Evolutionary conservation across 2,888 invertebrate species (phyloP).

Genomic region (Latrodectus elegans): DNA sequence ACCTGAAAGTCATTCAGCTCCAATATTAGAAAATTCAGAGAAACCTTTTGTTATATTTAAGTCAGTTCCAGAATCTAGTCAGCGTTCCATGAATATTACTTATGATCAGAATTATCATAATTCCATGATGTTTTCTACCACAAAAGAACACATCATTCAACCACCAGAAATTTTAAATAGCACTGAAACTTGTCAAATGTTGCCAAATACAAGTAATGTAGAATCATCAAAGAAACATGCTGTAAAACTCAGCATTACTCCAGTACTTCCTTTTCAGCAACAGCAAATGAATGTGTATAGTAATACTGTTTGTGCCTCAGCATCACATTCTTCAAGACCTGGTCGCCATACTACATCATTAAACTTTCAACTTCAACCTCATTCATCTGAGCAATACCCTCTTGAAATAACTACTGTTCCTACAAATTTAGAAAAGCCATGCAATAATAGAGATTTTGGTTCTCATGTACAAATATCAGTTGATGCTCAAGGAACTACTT

Average conservation of each 20-base stretch:
- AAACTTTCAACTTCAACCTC: slow-evolving; percentile 63
- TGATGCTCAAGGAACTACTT: slow-evolving; percentile 51
- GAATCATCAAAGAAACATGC: slow-evolving; percentile 41
- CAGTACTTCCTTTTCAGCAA: slow-evolving; percentile 41
- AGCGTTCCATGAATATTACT: slow-evolving; percentile 12
- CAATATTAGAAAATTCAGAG: slow-evolving; percentile 22
- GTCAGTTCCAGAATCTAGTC: slow-evolving; percentile 16
- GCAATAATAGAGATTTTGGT: slow-evolving; percentile 40
- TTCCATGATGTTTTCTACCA: slow-evolving; percentile 58
- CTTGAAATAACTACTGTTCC: slow-evolving; percentile 64
- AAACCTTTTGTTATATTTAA: slow-evolving; percentile 34
- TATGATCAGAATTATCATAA: slow-evolving; percentile 3
- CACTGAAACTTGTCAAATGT: neutral
- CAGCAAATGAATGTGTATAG: slow-evolving; percentile 51
- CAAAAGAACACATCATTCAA: slow-evolving; percentile 36
- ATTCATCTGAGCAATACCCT: slow-evolving; percentile 54
- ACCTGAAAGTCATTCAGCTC: slow-evolving; percentile 33
- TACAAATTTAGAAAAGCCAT: slow-evolving; percentile 32
- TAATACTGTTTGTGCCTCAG: slow-evolving; percentile 38
- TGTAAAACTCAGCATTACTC: slow-evolving; percentile 59
- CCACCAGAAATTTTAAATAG: slow-evolving; percentile 10
- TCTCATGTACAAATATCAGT: slow-evolving; percentile 67
- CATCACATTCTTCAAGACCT: slow-evolving; percentile 46
- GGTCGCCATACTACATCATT: slow-evolving; percentile 61
- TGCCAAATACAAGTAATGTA: neutral